These are phyloP conservation scores for Imbricaverruca yamaguchii DNA, from an alignment of 2,888 invertebrate species.

Conservation along the genomic window DNA sequence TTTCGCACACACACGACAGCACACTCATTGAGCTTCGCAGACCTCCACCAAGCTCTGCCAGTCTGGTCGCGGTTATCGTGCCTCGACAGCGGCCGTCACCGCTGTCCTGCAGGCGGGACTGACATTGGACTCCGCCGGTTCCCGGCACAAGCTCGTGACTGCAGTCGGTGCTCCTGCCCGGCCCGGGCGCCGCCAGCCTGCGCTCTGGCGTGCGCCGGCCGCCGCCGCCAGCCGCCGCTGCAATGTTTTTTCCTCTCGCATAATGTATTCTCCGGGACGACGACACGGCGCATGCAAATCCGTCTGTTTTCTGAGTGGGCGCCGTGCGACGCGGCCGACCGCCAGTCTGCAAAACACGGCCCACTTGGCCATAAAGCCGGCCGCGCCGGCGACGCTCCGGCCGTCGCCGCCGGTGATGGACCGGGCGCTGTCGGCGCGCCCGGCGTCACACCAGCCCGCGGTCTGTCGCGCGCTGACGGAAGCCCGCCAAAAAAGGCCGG, in stretches of 20 bases:
- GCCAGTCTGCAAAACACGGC: neutral
- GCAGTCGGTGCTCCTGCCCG: neutral
- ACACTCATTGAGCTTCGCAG: too few species aligned
- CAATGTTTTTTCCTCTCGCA: neutral
- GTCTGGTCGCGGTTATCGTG: too few species aligned
- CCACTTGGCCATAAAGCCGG: neutral
- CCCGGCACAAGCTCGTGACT: neutral
- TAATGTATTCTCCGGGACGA: neutral
- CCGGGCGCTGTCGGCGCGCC: neutral
- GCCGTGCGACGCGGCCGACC: too few species aligned
- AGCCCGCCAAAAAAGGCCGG: too few species aligned
- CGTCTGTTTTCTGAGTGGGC: neutral
- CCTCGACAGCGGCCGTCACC: too few species aligned
- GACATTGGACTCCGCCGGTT: too few species aligned
- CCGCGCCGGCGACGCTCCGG: neutral
- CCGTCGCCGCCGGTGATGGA: neutral
- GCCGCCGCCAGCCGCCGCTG: neutral
- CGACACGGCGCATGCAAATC: conserved; percentile 9
- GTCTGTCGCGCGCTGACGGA: neutral
- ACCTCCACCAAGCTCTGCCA: too few species aligned
- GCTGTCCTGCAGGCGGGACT: too few species aligned
- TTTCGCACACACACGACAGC: too few species aligned
- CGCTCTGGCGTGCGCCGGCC: neutral
- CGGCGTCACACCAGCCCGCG: neutral
- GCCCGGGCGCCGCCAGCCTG: neutral